Evolutionary conservation across 1,140 invertebrate genomes (phyloP), one percentile per base, ranked within the genome.

Genomic region (Orius insidiosus): DNA sequence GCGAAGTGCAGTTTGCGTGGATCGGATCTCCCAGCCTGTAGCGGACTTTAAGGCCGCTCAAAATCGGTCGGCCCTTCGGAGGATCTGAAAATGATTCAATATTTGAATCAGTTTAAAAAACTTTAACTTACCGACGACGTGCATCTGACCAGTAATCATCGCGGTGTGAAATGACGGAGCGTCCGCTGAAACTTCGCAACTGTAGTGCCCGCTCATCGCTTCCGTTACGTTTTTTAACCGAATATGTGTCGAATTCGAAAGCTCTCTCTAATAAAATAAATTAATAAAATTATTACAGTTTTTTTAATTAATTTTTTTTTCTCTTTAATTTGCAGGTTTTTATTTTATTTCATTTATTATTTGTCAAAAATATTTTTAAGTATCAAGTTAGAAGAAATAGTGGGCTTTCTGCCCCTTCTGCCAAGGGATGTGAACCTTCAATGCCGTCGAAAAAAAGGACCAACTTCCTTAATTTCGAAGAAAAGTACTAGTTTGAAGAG

Each of bases 151-250:
- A 9, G 67, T 67, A 5, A 70, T 69, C 40, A 71, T 66, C 55
- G 47, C 74, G 0, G 85, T 87, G 57, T 81, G 76, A 61, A 88
- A 88, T 31, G 79, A 81, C 2, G 85, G 84, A 8, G 79, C 78
- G 60, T 87, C 84, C 1, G 79, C 78, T 0, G 81, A 84, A 42
- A 86, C 76, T 63, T 87, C 83, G 60, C 83, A 87, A 51, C 74
- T 80, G 61, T 79, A 85, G 40, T 63, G 61, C 0, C 79, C 80
- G 45, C 74, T 71, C 37, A 76, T 74, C 36, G 72, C 68, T 1
- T 70, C 60, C 34, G 72, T 69, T 7, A 81, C 72, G 45, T 75
- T 71, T 11, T 70, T 63, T 31, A 83, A 58, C 18, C 76, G 70
- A 7, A 83, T 71, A 40, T 69, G 68, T 53, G 77, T 69, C 0